phyloP scores from a whole-genome alignment of 2,113 vertebrate species.

The Gasterosteus nipponicus region DNA sequence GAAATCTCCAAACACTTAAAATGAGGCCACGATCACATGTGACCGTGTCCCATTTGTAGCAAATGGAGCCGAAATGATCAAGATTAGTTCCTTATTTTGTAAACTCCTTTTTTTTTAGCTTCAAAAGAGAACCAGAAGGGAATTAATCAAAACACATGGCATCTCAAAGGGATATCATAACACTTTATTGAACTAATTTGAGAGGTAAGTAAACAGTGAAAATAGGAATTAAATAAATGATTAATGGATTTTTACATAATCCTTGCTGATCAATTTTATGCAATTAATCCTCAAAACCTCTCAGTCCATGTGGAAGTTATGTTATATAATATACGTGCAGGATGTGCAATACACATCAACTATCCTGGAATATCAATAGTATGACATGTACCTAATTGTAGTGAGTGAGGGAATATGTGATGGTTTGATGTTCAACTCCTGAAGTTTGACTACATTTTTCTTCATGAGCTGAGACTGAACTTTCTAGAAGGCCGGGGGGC shows the following conservation, averaged over 20 bases:
- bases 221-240: background rate
- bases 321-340: background rate
- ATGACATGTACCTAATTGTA: background rate
- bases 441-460: background rate
- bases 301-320: background rate
- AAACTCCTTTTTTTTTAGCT: background rate
- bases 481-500: slow-evolving; percentile 11
- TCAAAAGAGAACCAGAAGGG: background rate
- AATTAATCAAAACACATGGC: background rate
- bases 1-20: slow-evolving; percentile 43
- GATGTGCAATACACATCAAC: background rate
- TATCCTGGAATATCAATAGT: background rate
- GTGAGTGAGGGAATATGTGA: too few species aligned
- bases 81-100: slow-evolving; percentile 24
- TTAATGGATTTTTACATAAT: background rate
- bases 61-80: slow-evolving; percentile 25
- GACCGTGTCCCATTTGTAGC: slow-evolving; percentile 42
- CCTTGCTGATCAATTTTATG: background rate
- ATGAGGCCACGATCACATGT: slow-evolving; percentile 40
- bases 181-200: background rate
- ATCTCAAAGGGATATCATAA: background rate
- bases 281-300: background rate
- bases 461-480: background rate
- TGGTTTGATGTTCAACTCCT: background rate
- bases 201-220: background rate